Conservation (phyloP, 2,888 invertebrate species). For the Ptychoptera albimana region DNA sequence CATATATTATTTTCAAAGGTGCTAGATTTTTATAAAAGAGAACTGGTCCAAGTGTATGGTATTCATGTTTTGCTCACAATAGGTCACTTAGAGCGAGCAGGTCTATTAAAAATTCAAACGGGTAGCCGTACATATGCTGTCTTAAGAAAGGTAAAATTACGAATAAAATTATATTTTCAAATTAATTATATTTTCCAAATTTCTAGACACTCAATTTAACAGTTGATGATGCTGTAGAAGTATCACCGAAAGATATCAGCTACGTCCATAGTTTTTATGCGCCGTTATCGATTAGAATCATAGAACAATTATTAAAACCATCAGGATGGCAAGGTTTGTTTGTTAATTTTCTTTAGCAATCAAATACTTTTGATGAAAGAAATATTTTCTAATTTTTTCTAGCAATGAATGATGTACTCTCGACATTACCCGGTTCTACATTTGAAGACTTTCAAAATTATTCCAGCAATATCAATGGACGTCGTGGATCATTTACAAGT, state of each 20-base stretch:
- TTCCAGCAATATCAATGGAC: slow-evolving; percentile 37
- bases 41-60: slow-evolving; percentile 74
- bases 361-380: too few relatives aligned
- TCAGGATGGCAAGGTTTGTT: slow-evolving; percentile 44
- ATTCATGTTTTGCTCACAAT: slow-evolving; percentile 66
- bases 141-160: slow-evolving; percentile 44
- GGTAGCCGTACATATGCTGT: slow-evolving; percentile 57
- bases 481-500: slow-evolving; percentile 40
- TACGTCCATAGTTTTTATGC: slow-evolving; percentile 90
- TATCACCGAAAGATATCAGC: slow-evolving; percentile 71
- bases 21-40: slow-evolving; percentile 51
- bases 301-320: slow-evolving; percentile 61
- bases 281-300: slow-evolving; percentile 75
- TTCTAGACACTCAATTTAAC: slow-evolving; percentile 61
- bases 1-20: slow-evolving; percentile 12
- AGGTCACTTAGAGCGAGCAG: slow-evolving; percentile 74
- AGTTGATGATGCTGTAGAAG: slow-evolving; percentile 74
- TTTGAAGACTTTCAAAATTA: slow-evolving; percentile 46
- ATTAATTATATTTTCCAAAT: slow-evolving; percentile 6
- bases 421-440: slow-evolving; percentile 64
- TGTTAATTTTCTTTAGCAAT: too few relatives aligned
- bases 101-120: slow-evolving; percentile 60
- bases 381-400: too few relatives aligned
- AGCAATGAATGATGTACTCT: slow-evolving; percentile 64
- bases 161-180: slow-evolving; percentile 1